Evolutionary conservation across 2,113 vertebrate genomes (phyloP), one percentile per base, ranked within the genome.

Genomic region (Pantherophis guttatus): DNA sequence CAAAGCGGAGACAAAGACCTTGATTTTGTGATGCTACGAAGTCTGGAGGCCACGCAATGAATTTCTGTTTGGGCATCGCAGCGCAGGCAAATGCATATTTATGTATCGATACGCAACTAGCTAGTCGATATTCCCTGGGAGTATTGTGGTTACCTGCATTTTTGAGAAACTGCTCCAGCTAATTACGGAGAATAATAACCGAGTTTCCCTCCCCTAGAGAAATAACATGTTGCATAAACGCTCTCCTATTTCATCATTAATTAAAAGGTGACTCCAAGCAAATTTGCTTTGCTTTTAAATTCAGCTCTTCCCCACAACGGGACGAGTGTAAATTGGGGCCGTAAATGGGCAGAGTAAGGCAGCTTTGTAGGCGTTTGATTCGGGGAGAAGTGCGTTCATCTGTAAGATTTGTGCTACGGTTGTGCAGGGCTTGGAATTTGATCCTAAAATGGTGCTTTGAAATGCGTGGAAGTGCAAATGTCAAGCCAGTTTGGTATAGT

Each of bases 191-290:
- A 91, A 92, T n/a, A 87, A 21, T 7, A 52, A 81, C 33, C 3
- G 0, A 29, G 0, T 33, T 90, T 1, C 87, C 93, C 3, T 86
- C 90, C 91, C 65, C 86, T n/a, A 5, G 3, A 94, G 93, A 62
- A 96, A 93, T 33, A 93, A 54, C 12, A 62, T 94, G 92, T 19
- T 8, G 9, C 11, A 54, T 93, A 58, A 85, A 85, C 8, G 10
- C 92, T 92, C 94, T 93, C 70, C 92, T 90, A 1, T 90, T 13
- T 94, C 95, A 93, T 90, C 26, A n/a, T 94, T n/a, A 91, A 85
- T 91, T 90, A 90, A 88, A 53, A 48, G 87, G 93, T 86, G 0
- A 17, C 86, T 86, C 44, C 75, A 9, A 88, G 52, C 13, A 88
- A 29, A 88, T 19, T 19, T 33, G 52, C 52, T 88, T 88, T 55